These are phyloP conservation scores for Campaea margaritaria DNA, from an alignment of 2,888 invertebrate species.

Conservation along the genomic window DNA sequence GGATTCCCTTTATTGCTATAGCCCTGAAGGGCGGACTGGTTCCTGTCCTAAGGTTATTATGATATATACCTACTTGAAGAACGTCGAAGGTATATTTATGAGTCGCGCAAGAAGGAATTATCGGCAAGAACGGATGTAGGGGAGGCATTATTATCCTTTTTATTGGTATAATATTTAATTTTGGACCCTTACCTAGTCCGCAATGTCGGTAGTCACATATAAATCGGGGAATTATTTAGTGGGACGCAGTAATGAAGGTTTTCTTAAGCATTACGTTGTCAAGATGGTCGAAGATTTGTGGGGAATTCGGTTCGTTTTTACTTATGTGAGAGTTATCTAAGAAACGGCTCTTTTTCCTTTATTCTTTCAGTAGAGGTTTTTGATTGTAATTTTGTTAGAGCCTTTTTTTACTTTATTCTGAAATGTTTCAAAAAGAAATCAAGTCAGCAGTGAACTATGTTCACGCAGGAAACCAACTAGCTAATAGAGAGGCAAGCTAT, in stretches of 20 bases:
- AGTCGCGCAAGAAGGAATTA: slow-evolving; percentile 74
- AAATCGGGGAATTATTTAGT: slow-evolving; percentile 78
- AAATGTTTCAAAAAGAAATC: too few relatives aligned
- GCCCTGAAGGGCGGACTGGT: slow-evolving; percentile 72
- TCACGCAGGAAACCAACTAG: too few relatives aligned
- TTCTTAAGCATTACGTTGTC: slow-evolving; percentile 42
- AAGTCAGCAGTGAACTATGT: too few relatives aligned
- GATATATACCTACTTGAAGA: slow-evolving; percentile 82
- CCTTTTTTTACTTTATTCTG: too few relatives aligned
- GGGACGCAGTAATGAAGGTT: slow-evolving; percentile 42
- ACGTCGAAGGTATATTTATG: slow-evolving; percentile 84
- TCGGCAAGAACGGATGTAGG: slow-evolving; percentile 75
- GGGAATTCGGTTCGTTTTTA: slow-evolving; percentile 29
- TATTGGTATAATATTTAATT: slow-evolving; percentile 86
- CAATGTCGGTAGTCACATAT: slow-evolving; percentile 69
- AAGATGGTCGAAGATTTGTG: slow-evolving; percentile 31
- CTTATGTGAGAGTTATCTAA: slow-evolving; percentile 32
- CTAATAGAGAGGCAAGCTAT: too few relatives aligned
- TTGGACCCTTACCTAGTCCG: slow-evolving; percentile 72
- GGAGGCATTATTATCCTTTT: slow-evolving; percentile 83
- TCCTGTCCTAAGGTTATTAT: slow-evolving; percentile 81
- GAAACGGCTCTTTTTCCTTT: slow-evolving; percentile 20
- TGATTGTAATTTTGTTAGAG: background rate
- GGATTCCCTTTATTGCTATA: slow-evolving; percentile 84
- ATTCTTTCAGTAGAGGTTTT: slow-evolving; percentile 1